Evolutionary conservation across 2,797 vertebrate species (phyloP).

Genomic region (Argya squamiceps): DNA sequence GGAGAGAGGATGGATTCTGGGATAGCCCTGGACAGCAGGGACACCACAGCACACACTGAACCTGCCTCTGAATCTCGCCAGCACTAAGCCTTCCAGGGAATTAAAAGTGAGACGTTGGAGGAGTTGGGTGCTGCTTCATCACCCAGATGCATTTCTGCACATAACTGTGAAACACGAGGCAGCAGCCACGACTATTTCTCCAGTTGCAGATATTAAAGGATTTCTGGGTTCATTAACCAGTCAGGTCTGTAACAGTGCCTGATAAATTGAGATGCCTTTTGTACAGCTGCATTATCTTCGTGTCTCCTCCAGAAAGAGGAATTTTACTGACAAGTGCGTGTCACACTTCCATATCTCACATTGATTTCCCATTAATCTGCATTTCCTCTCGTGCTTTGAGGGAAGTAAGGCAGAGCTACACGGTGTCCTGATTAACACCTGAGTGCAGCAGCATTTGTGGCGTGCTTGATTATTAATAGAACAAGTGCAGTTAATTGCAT

Average conservation of each 20-base stretch:
- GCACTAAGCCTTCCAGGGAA: neutral
- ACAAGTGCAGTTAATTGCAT: constrained; percentile 57
- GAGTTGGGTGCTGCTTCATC: neutral
- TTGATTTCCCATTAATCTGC: constrained; percentile 53
- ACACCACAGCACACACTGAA: neutral
- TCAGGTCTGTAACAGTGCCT: neutral
- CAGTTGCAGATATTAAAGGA: neutral
- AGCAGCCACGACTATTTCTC: neutral
- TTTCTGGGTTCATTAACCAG: constrained; percentile 21
- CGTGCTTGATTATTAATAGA: constrained; percentile 59
- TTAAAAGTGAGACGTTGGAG: neutral
- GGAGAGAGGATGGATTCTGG: neutral
- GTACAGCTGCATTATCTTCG: neutral
- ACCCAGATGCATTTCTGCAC: neutral
- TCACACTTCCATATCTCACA: constrained; percentile 50
- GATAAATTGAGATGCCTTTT: constrained; percentile 27
- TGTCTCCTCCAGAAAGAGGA: neutral
- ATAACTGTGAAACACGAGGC: neutral
- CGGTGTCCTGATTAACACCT: constrained; percentile 55
- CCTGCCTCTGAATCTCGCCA: neutral
- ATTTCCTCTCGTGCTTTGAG: constrained; percentile 2
- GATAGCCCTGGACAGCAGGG: neutral
- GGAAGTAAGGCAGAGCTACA: neutral
- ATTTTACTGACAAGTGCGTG: constrained; percentile 14
- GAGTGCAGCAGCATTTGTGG: constrained; percentile 38